phyloP scores from a whole-genome alignment of 2,888 invertebrate genomes.

The Orchesella flavescens region DNA sequence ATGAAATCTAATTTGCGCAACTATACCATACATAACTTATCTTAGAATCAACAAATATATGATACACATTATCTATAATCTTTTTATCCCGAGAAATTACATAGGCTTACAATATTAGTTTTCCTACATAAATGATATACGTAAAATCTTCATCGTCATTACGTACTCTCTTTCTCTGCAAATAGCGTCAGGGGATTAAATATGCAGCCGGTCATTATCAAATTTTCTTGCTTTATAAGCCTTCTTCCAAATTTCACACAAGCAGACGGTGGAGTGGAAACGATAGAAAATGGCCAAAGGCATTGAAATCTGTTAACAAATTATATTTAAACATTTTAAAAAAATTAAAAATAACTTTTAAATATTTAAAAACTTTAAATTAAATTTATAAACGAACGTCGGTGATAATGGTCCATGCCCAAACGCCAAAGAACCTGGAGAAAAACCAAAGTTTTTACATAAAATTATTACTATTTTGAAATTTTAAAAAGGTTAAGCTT shows the following conservation, averaged over 20 bases:
- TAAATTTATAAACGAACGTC: too few species aligned
- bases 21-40: neutral
- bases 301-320: too few species aligned
- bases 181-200: constrained; percentile 8
- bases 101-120: too few species aligned
- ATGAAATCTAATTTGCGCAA: too few species aligned
- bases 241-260: constrained; percentile 97
- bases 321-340: too few species aligned
- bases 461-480: neutral
- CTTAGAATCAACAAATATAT: neutral
- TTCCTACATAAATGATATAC: too few species aligned
- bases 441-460: neutral
- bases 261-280: constrained; percentile 94
- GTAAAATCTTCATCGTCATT: too few species aligned
- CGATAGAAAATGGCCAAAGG: constrained; percentile 78
- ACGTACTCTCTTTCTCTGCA: too few species aligned
- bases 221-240: constrained; percentile 82
- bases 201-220: neutral
- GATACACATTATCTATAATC: neutral
- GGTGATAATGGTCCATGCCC: constrained; percentile 75
- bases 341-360: too few species aligned
- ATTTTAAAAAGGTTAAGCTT: neutral
- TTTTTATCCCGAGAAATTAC: too few species aligned
- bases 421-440: constrained; percentile 73
- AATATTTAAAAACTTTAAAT: too few species aligned